These are phyloP conservation scores for Cyclina sinensis DNA, from an alignment of 1,140 invertebrate genomes.

Conservation along the genomic window DNA sequence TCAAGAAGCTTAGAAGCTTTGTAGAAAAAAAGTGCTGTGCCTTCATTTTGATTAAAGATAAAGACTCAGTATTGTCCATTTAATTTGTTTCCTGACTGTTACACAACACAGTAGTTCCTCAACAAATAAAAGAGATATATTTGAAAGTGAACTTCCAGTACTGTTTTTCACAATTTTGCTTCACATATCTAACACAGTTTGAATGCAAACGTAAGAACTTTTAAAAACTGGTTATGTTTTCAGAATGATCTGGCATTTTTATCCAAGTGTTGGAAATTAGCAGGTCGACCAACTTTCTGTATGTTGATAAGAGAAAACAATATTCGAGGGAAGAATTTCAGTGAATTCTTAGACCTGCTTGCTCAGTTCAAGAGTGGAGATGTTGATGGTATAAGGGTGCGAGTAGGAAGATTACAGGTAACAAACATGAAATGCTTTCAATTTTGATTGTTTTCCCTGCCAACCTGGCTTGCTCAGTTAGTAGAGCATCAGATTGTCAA, in stretches of 20 bases:
- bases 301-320: slow-evolving; percentile 98
- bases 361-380: slow-evolving; percentile 99
- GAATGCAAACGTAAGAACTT: no score
- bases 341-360: slow-evolving; percentile 98
- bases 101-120: no score
- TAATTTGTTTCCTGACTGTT: no score
- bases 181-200: neutral
- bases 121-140: no score
- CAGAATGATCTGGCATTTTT: slow-evolving; percentile 98
- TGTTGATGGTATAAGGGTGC: slow-evolving; percentile 97
- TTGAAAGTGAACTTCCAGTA: neutral
- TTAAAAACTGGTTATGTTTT: slow-evolving; percentile 55
- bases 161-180: neutral
- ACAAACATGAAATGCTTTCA: no score
- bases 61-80: no score
- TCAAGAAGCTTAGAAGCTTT: no score
- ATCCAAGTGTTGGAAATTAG: slow-evolving; percentile 97
- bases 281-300: slow-evolving; percentile 98
- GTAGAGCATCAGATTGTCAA: no score
- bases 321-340: slow-evolving; percentile 98
- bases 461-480: no score
- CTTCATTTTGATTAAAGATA: no score
- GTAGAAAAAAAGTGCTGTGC: no score
- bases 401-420: slow-evolving; percentile 96
- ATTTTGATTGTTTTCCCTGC: no score